A percentile compares a stretch with the other conserved stretches of the same genome.
Evolutionary conservation across 2,797 vertebrate species (phyloP).

Genomic region (Cichlasoma orientale): DNA sequence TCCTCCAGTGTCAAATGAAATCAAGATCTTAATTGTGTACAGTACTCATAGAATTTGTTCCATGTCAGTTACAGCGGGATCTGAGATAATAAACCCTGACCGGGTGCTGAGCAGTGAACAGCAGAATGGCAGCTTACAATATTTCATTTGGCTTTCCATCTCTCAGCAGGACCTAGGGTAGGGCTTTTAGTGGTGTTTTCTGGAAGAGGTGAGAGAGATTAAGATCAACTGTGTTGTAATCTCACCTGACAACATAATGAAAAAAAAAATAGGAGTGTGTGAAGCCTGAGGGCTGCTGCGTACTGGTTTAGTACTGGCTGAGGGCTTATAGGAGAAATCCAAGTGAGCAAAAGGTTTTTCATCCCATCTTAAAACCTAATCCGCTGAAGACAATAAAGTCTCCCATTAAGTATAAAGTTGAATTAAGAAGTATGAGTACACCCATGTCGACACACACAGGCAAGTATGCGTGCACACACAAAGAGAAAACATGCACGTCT

Average conservation of each 20-base stretch:
- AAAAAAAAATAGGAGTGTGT: slow-evolving; percentile 39
- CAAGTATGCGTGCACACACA: slow-evolving; percentile 33
- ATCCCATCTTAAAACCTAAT: slow-evolving; percentile 65
- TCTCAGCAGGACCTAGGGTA: slow-evolving; percentile 70
- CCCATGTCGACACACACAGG: slow-evolving; percentile 55
- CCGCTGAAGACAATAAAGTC: slow-evolving; percentile 61
- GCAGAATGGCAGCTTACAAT: slow-evolving; percentile 71
- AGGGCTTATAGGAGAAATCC: slow-evolving; percentile 53
- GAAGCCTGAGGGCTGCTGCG: slow-evolving; percentile 25
- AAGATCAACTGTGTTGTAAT: slow-evolving; percentile 74
- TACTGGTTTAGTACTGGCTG: slow-evolving; percentile 17
- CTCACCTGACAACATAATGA: slow-evolving; percentile 77
- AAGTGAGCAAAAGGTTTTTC: slow-evolving; percentile 65
- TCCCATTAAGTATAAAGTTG: slow-evolving; percentile 63
- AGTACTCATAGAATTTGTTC: slow-evolving; percentile 5
- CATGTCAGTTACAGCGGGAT: slow-evolving; percentile 34
- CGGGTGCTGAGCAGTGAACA: slow-evolving; percentile 32
- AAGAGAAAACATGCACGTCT: slow-evolving; percentile 22
- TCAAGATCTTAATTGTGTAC: not conserved
- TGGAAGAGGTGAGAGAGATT: slow-evolving; percentile 72
- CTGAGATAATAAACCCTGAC: slow-evolving; percentile 41
- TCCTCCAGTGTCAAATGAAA: not conserved
- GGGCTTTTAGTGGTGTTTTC: slow-evolving; percentile 75
- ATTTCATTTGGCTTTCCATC: slow-evolving; percentile 77
- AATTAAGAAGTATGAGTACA: slow-evolving; percentile 56